Evolutionary conservation across 2,888 invertebrate genomes (phyloP), one percentile per base, ranked within the genome.

Genomic region (Herminia tarsipennalis): DNA sequence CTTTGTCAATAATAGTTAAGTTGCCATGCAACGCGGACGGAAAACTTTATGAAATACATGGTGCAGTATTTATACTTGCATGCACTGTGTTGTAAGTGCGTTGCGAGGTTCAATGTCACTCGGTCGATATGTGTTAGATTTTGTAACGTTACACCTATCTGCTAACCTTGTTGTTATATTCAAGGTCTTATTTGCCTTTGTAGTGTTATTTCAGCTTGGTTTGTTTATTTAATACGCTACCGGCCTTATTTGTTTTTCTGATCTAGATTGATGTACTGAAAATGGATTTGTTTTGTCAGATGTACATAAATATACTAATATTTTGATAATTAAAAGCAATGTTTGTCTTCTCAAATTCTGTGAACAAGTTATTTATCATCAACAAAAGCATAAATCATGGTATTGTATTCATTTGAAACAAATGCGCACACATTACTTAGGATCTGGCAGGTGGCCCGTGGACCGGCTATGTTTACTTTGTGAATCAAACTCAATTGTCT

Each of bases 61-160:
- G 4, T 27, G 9, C 24, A 9, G 32, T 43, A 53, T 42, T 28
- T 37, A 54, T 32, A 60, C 41, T 53, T 41, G 44, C 47, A 38
- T 49, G 44, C 33, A 33, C 47, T 53, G 41, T 59, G 52, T 40
- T 46, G 60, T 38, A 59, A 49, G 18, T 38, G 33, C 4, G 16
- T 29, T 37, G 22, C 25, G 46, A 66, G 47, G 55, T 66, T 61
- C 66, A 69, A 58, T 66, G 70, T 55, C 58, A 65, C 33, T 29
- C 16, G 33, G 44, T 38, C 27, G 45, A 45, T 64, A 58, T 54
- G 40, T 56, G 48, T 14, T 27, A 68, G 29, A 52, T 61, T 57
- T 68, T 66, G 57, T 61, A 68, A 68, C 36, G 20, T 48, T 51
- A 60, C 51, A 68, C 53, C 50, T 54, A 55, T 56, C 33, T 60